These are phyloP conservation scores for Leuciscus idus DNA, from an alignment of 2,113 vertebrate species.

Conservation along the genomic window DNA sequence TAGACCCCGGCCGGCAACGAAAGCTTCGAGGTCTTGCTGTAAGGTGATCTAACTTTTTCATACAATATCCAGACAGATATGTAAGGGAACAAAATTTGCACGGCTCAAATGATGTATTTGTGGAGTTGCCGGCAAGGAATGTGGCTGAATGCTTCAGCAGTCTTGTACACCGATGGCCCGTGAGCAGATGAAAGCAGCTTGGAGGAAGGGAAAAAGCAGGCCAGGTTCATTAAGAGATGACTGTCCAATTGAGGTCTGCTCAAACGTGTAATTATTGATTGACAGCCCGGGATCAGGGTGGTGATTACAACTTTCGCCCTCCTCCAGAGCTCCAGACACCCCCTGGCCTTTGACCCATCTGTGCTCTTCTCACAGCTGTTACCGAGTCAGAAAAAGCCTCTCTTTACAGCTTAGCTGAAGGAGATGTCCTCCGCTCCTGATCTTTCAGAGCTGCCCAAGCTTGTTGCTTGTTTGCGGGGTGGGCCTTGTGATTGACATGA, in stretches of 20 bases:
- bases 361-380: constrained; percentile 76
- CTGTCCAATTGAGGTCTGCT: constrained; percentile 60
- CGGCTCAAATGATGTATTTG: constrained; percentile 59
- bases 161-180: constrained; percentile 4
- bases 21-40: constrained; percentile 61
- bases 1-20: constrained; percentile 61
- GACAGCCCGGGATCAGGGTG: constrained; percentile 73
- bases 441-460: constrained; percentile 45
- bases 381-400: constrained; percentile 61
- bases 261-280: constrained; percentile 73
- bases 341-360: constrained; percentile 72
- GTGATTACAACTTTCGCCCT: constrained; percentile 77
- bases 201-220: constrained; percentile 16
- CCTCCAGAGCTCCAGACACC: constrained; percentile 73
- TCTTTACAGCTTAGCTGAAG: constrained; percentile 62
- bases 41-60: constrained; percentile 59
- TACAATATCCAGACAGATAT: constrained; percentile 61
- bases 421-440: constrained; percentile 43
- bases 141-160: constrained; percentile 39
- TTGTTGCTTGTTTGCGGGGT: constrained; percentile 2
- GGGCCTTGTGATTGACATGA: constrained; percentile 15
- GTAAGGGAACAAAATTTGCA: constrained; percentile 30
- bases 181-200: constrained; percentile 33
- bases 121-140: constrained; percentile 34
- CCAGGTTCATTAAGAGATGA: constrained; percentile 40